Evolutionary conservation across 2,113 vertebrate species (phyloP), one percentile per base, ranked within the genome.

Genomic region (Trachemys scripta): DNA sequence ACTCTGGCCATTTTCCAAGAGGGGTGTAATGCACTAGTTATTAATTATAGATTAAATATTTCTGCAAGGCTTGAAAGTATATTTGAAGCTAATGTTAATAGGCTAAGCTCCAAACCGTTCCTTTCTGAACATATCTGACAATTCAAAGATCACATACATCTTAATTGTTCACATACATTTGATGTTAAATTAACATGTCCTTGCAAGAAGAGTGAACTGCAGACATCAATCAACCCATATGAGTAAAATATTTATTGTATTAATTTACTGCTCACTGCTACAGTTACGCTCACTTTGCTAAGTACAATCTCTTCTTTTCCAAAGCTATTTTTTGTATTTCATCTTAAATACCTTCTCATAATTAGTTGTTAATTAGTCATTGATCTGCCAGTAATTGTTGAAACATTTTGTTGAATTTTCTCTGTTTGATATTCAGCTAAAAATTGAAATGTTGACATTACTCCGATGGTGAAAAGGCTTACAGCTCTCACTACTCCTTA

Each of bases 11-110:
- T 90, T 92, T 5, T 35, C 88, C 16, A 2, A 69, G 65, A 62
- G 0, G 6, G 45, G 1, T 65, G 31, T 13, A 7, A 76, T 27
- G 88, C 31, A 27, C n/a, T 27, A 4, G 27, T 3, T 35, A 47
- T 96, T 95, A 96, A 97, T 96, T 96, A 96, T 93, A 90, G 76
- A 96, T 96, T 56, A 95, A 96, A 96, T 80, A 10, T 11, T 45
- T 4, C 87, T 59, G 22, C 62, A 35, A 84, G 88, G 5, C 94
- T 95, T 93, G 93, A 97, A 94, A 89, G 42, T 27, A 10, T n/a
- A 8, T 35, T 84, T 69, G 38, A 81, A 84, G 83, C 35, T 84
- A 75, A 8, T 88, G 85, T 90, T 72, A 81, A 42, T 4, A 42
- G 84, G 45, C 1, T 1, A 0, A 87, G 57, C 90, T 90, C 29